These are phyloP conservation scores for Pseudachorutes palmiensis DNA, from an alignment of 1,140 invertebrate species.

Conservation along the genomic window DNA sequence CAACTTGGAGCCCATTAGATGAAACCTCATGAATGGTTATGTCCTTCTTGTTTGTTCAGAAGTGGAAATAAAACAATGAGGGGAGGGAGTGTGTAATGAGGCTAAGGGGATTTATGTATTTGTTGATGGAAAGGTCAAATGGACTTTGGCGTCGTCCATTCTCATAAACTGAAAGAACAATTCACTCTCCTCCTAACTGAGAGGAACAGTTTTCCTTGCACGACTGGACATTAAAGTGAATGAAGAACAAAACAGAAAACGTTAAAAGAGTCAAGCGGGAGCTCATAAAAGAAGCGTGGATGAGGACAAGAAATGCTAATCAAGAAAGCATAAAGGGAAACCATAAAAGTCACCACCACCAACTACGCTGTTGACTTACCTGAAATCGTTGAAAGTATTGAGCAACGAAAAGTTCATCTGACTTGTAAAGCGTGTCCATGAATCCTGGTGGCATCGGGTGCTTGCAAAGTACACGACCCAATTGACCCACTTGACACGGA, in stretches of 20 bases:
- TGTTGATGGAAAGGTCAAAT: too few relatives aligned
- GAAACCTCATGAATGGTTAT: too few relatives aligned
- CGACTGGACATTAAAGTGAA: too few relatives aligned
- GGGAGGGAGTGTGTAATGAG: too few relatives aligned
- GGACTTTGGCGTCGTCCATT: too few relatives aligned
- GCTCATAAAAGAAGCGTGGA: background rate
- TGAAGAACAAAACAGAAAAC: background rate
- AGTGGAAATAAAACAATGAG: too few relatives aligned
- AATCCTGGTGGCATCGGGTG: constrained; percentile 79
- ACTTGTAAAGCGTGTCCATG: constrained; percentile 69
- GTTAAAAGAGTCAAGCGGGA: background rate
- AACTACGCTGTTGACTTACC: constrained; percentile 48
- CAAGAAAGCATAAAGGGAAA: background rate
- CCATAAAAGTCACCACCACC: background rate
- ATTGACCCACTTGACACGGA: constrained; percentile 56
- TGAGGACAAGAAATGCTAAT: background rate
- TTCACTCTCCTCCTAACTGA: too few relatives aligned
- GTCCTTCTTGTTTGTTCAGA: too few relatives aligned
- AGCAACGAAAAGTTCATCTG: constrained; percentile 70
- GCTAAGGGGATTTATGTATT: too few relatives aligned
- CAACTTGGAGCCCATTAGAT: too few relatives aligned
- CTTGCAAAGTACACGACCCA: constrained; percentile 75
- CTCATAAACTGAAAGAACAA: too few relatives aligned
- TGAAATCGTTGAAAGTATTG: constrained; percentile 72
- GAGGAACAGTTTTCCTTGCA: too few relatives aligned